Evolutionary conservation across 2,888 invertebrate genomes (phyloP), one percentile per base, ranked within the genome.

Genomic region (Cyclophora punctaria): DNA sequence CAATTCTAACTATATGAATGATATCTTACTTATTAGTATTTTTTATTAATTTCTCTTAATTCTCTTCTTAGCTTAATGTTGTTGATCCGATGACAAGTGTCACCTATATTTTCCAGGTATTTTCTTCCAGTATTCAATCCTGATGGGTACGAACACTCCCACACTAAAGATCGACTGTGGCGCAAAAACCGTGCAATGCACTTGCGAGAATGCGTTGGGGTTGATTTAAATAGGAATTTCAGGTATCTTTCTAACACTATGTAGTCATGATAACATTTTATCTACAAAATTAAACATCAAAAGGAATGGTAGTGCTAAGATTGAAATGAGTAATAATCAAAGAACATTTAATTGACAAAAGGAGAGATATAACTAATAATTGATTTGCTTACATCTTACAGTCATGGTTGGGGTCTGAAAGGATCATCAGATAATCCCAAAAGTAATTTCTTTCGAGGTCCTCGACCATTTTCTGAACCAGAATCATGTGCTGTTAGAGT

Each of bases 61-160:
- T 20, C 1, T 20, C 20, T 20, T 20, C 20, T 20, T 20, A 1
- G 20, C 20, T 20, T 20, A n/a, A 20, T 20, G 2, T 20, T 20
- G 20, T 20, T 20, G 20, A 20, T 20, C 20, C 20, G 20, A 20
- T 20, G 20, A 20, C 2, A 20, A 20, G 20, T 20, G 20, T 20
- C 20, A 20, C 20, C 20, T 43, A 53, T 45, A n/a, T 48, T 44
- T 49, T 42, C 2, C 42, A 90, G 90, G 90, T 94, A 94, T 70
- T 89, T 95, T 53, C 83, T 94, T 42, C 94, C 95, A 0, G 91
- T 95, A 7, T 88, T 92, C 44, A 95, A 95, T 80, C 96, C 95
- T 2, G 95, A 97, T 71, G 96, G 97, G 5, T 97, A 97, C 73
- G 96, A 95, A 69, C 95, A 94, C 73, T 92, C 95, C 0, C 96